These are phyloP conservation scores for Stratiolaelaps scimitus DNA, from an alignment of 1,140 invertebrate species.

Conservation along the genomic window DNA sequence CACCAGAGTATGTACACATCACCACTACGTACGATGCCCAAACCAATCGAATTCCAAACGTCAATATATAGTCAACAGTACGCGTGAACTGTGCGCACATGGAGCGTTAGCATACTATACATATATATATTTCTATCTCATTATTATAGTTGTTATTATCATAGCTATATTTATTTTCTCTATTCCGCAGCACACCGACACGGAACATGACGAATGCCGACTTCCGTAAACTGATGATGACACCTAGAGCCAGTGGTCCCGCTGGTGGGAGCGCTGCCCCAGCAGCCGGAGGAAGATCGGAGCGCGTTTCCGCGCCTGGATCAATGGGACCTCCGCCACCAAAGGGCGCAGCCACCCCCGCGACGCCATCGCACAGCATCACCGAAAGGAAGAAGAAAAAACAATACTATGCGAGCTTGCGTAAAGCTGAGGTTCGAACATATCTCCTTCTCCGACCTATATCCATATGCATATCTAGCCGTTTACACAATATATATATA, in stretches of 20 bases:
- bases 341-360: slow-evolving; percentile 32
- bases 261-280: slow-evolving; percentile 30
- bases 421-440: slow-evolving; percentile 26
- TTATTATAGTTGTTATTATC: background rate
- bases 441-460: background rate
- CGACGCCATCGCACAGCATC: too few species aligned
- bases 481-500: too few species aligned
- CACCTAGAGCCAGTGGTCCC: slow-evolving; percentile 51
- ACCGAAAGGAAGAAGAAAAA: slow-evolving; percentile 45
- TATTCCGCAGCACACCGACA: background rate
- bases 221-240: slow-evolving; percentile 89
- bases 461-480: too few species aligned
- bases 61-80: too few species aligned
- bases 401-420: slow-evolving; percentile 39
- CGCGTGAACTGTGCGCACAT: too few species aligned
- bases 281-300: slow-evolving; percentile 29
- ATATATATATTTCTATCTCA: too few species aligned
- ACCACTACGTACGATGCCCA: too few species aligned
- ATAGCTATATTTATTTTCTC: too few species aligned
- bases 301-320: background rate
- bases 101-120: too few species aligned
- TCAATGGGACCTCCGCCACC: too few species aligned
- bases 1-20: too few species aligned
- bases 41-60: too few species aligned
- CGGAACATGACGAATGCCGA: slow-evolving; percentile 75